These are phyloP conservation scores for Drosophila trichaetosa DNA, from an alignment of 2,888 invertebrate genomes.

Conservation along the genomic window DNA sequence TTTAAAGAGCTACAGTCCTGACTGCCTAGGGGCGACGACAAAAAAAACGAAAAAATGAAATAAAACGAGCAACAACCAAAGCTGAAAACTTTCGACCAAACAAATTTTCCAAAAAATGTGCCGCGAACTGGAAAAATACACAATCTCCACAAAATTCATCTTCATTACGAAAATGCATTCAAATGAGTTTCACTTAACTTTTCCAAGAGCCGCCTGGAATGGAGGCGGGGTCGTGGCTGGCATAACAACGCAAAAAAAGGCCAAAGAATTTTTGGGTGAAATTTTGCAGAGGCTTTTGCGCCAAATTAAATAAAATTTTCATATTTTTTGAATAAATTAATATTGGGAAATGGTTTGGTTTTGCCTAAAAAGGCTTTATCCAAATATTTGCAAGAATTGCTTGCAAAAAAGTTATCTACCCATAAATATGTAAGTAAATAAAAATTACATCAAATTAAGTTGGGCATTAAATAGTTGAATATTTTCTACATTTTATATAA, in stretches of 20 bases:
- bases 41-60: not conserved
- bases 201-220: constrained; percentile 13
- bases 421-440: not conserved
- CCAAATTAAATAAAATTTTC: constrained; percentile 48
- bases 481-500: not conserved
- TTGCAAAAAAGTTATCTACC: constrained; percentile 1
- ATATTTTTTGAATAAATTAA: constrained; percentile 38
- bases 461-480: not conserved
- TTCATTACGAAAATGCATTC: constrained; percentile 74
- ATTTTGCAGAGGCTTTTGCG: constrained; percentile 23
- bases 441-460: not conserved
- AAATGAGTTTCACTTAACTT: constrained; percentile 64
- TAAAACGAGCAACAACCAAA: constrained; percentile 38
- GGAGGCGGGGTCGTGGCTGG: not conserved
- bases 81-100: constrained; percentile 59
- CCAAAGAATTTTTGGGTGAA: constrained; percentile 25
- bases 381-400: constrained; percentile 30
- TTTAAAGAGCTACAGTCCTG: constrained; percentile 38
- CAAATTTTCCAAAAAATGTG: constrained; percentile 66
- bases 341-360: constrained; percentile 25
- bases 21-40: not conserved
- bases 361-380: constrained; percentile 19
- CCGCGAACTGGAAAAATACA: constrained; percentile 76
- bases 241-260: constrained; percentile 32
- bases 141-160: constrained; percentile 74